These are phyloP conservation scores for Prunella fulvescens DNA, from an alignment of 2,113 vertebrate species.

Conservation along the genomic window DNA sequence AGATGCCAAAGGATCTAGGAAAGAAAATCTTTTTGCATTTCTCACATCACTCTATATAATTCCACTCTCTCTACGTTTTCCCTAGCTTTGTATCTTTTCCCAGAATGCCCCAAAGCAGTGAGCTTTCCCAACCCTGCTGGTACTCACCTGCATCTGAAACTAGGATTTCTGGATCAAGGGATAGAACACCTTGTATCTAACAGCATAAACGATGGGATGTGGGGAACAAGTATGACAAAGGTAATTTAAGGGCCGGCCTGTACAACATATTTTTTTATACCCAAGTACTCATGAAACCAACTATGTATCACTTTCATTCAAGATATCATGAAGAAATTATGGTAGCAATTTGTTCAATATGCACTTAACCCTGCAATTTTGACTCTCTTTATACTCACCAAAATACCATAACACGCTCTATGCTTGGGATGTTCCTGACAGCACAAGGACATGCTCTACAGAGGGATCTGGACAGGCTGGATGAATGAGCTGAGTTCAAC, in stretches of 20 bases:
- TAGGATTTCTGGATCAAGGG: neutral
- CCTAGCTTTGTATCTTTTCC: neutral
- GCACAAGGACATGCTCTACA: neutral
- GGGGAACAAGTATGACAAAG: rapidly evolving
- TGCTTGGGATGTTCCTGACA: neutral
- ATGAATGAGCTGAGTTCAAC: neutral
- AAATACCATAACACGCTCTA: neutral
- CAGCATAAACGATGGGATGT: neutral
- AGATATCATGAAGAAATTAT: neutral
- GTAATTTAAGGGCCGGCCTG: neutral
- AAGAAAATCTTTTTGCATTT: neutral
- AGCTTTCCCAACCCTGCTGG: neutral
- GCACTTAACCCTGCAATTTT: neutral
- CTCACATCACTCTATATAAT: neutral
- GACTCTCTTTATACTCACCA: neutral
- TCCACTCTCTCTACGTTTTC: neutral
- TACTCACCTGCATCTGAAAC: neutral
- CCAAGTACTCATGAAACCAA: neutral
- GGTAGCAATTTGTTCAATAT: neutral
- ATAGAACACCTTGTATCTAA: neutral
- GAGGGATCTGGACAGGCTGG: neutral
- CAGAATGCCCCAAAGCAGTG: neutral
- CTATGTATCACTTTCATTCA: neutral
- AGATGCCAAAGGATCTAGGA: neutral
- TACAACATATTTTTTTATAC: neutral